Evolutionary conservation across 1,140 invertebrate species (phyloP).

Genomic region (Frieseomelitta varia): DNA sequence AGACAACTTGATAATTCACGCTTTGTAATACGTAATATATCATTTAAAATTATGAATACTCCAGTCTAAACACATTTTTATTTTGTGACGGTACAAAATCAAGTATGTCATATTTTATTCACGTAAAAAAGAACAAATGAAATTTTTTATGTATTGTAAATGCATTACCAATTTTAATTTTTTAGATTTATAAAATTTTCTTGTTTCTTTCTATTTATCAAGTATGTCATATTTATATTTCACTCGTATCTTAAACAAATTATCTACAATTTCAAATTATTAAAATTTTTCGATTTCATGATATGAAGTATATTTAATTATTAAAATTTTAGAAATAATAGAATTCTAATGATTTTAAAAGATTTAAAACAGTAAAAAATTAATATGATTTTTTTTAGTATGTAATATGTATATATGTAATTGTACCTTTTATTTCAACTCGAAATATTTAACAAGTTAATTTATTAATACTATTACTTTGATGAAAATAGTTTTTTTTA

Average conservation of each 20-base stretch:
- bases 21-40: not conserved
- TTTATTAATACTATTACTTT: not conserved
- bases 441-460: not conserved
- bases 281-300: not conserved
- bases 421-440: not conserved
- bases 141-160: conserved; percentile 11
- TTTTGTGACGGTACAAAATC: not conserved
- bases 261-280: not conserved
- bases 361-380: not conserved
- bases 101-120: not conserved
- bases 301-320: not conserved
- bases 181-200: not conserved
- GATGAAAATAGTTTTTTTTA: not conserved
- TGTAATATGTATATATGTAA: not conserved
- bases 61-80: not conserved
- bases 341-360: not conserved
- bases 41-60: not conserved
- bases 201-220: not conserved
- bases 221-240: no score
- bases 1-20: conserved; percentile 16
- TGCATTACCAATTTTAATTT: not conserved
- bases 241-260: not conserved
- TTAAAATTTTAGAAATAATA: not conserved
- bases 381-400: not conserved
- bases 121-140: not conserved